Percentiles rank a stretch among this genome's conserved stretches.
phyloP scores from a whole-genome alignment of 2,113 vertebrate species.

The Larimichthys polyactis region DNA sequence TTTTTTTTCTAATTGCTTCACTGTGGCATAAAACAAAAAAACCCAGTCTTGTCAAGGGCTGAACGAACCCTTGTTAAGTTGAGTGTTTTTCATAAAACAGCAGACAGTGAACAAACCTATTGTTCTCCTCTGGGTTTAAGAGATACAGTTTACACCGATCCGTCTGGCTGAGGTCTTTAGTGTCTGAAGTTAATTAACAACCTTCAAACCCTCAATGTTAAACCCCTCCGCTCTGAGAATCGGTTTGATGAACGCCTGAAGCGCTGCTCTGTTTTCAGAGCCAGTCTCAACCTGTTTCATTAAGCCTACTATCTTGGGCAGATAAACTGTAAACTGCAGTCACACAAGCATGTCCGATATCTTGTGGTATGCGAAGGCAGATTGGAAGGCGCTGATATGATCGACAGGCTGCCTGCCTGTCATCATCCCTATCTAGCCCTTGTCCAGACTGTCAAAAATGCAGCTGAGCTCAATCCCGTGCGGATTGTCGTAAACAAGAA shows the following conservation, averaged over 20 bases:
- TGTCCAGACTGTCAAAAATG: slow-evolving; percentile 69
- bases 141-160: slow-evolving; percentile 33
- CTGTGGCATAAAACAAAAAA: slow-evolving; percentile 29
- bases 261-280: slow-evolving; percentile 12
- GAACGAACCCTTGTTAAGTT: not conserved
- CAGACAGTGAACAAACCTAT: slow-evolving; percentile 33
- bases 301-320: slow-evolving; percentile 48
- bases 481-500: slow-evolving; percentile 59
- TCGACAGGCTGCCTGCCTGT: slow-evolving; percentile 71
- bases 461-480: slow-evolving; percentile 54
- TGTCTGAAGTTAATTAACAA: slow-evolving; percentile 54
- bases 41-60: not conserved
- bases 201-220: slow-evolving; percentile 2
- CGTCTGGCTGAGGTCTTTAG: slow-evolving; percentile 6
- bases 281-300: slow-evolving; percentile 61
- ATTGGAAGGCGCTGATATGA: slow-evolving; percentile 74
- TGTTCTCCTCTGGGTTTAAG: slow-evolving; percentile 34
- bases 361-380: slow-evolving; percentile 65
- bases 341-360: slow-evolving; percentile 72
- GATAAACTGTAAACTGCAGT: slow-evolving; percentile 64
- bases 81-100: not conserved
- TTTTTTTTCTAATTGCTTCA: slow-evolving; percentile 5
- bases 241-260: slow-evolving; percentile 40
- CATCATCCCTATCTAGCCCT: slow-evolving; percentile 70
- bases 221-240: slow-evolving; percentile 39